Base-by-base conservation (phyloP, 2,797 vertebrate species). In the Muraenolepis orangiensis region DNA sequence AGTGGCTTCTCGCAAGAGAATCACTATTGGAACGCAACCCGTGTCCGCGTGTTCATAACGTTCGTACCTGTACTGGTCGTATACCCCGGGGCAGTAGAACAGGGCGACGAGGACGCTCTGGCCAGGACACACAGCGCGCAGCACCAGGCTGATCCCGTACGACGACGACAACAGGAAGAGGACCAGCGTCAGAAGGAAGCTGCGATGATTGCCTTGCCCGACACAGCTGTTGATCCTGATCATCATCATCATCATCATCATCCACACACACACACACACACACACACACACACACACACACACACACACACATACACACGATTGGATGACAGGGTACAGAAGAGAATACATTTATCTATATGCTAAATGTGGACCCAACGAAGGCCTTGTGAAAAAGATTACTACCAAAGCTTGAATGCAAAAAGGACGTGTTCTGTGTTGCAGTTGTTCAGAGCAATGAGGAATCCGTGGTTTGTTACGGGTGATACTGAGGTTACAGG, bases 141-240 rank as follows among this genome's bases (percentile, higher is more conserved):
- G 90, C 75, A 97, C 97, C 93, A 99, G 78, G 2, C 77, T 90
- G 89, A 98, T 96, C 78, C 97, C 97, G 0, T 95, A 98, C 74
- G 96, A 73, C 0, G 97, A 96, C 34, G 97, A 99, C 79, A 94
- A 84, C 90, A 97, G 92, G 94, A 99, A 99, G 91, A 95, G 75
- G 84, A 93, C 74, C 46, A 99, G 96, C 0, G 93, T 95, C 80
- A 98, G 93, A 86, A 99, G 93, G 91, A 99, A 99, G 78, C 93
- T 96, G 83, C 91, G 91, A 88, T 99, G 98, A 88, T 99, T 99
- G 84, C 93, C 91, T 88, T 96, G 95, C 74, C 98, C 98, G 82
- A 99, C 97, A 69, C 97, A 99, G 94, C 92, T 96, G 93, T 99
- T 98, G 88, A 99, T 97, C 98, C 97, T 99, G 31, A 64, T n/a